These are phyloP conservation scores for Odontocerum albicorne DNA, from an alignment of 2,888 invertebrate species.

Conservation along the genomic window DNA sequence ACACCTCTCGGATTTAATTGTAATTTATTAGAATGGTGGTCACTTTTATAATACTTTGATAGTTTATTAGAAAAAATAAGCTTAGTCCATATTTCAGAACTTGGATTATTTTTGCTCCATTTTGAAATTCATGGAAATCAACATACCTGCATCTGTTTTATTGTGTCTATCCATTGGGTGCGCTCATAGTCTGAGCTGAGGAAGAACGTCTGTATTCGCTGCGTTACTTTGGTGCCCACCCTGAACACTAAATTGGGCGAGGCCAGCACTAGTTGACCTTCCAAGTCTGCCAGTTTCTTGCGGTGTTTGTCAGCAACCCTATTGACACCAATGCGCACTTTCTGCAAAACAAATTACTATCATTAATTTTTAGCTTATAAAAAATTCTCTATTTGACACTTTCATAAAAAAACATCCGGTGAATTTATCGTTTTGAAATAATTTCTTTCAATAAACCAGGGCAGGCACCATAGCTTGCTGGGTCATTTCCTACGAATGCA, in stretches of 20 bases:
- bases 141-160: constrained; percentile 74
- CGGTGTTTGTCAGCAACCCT: constrained; percentile 78
- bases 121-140: too few relatives aligned
- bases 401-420: not conserved
- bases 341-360: constrained; percentile 47
- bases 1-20: too few relatives aligned
- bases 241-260: constrained; percentile 87
- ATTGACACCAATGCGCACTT: constrained; percentile 60
- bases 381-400: not conserved
- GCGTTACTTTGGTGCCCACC: constrained; percentile 71
- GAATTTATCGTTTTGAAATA: too few relatives aligned
- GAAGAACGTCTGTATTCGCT: constrained; percentile 79
- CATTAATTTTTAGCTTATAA: too few relatives aligned
- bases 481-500: too few relatives aligned
- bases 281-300: constrained; percentile 87
- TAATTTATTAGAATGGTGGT: too few relatives aligned
- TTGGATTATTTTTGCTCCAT: too few relatives aligned
- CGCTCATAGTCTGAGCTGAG: constrained; percentile 93
- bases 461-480: too few relatives aligned
- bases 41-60: too few relatives aligned
- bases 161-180: constrained; percentile 92
- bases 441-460: too few relatives aligned
- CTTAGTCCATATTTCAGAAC: too few relatives aligned
- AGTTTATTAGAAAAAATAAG: too few relatives aligned
- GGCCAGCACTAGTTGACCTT: constrained; percentile 86